Percentiles rank a stretch among this genome's conserved stretches.
Conservation (phyloP, 2,797 vertebrate species). For the Rachycentron canadum region DNA sequence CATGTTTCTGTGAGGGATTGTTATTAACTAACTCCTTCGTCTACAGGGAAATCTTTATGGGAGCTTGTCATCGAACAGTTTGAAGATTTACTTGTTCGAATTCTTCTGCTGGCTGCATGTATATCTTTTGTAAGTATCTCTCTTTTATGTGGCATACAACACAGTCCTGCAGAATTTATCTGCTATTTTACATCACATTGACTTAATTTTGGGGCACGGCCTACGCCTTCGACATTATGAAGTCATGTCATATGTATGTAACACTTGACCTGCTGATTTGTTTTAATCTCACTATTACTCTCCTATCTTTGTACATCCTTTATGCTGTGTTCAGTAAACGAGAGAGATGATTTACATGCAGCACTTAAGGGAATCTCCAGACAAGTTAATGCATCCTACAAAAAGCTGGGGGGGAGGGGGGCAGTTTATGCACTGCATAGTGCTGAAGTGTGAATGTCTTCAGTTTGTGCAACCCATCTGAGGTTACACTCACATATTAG, state of each 20-base stretch:
- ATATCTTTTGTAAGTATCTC: constrained; percentile 98
- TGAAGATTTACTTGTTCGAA: constrained; percentile 98
- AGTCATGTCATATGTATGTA: not conserved
- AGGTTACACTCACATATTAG: constrained; percentile 68
- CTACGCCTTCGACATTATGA: not conserved
- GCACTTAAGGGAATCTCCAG: not conserved
- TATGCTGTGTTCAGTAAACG: not conserved
- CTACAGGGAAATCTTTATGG: constrained; percentile 96
- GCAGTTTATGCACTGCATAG: constrained; percentile 42
- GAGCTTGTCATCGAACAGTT: constrained; percentile 98
- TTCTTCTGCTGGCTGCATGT: constrained; percentile 97
- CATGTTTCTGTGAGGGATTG: constrained; percentile 1
- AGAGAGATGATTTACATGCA: not conserved
- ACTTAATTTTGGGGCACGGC: not conserved
- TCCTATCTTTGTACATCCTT: not conserved
- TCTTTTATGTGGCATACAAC: not conserved
- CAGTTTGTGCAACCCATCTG: constrained; percentile 69
- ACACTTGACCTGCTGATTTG: not conserved
- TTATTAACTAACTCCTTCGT: constrained; percentile 45
- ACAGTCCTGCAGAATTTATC: not conserved
- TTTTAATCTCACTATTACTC: not conserved
- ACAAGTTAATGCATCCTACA: constrained; percentile 32
- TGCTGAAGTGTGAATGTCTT: constrained; percentile 77
- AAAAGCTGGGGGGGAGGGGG: constrained; percentile 22
- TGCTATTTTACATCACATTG: not conserved